Evolutionary conservation across 2,888 invertebrate genomes (phyloP), one percentile per base, ranked within the genome.

Genomic region (Doris montereyensis): DNA sequence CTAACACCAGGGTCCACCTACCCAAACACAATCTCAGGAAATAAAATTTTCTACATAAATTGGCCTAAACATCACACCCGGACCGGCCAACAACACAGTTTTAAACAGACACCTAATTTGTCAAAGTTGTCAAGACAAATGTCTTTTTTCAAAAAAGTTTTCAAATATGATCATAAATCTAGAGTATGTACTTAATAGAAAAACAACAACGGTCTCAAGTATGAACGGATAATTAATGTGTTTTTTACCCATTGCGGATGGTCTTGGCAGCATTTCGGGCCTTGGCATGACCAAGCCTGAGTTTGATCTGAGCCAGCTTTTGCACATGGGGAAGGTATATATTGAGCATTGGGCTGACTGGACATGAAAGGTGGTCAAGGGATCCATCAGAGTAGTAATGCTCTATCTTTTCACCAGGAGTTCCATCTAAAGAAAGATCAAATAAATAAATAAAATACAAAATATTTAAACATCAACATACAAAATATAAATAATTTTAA

Each of bases 221-320:
- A n/a, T n/a, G n/a, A n/a, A n/a, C n/a, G n/a, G n/a, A n/a, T 24
- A 4, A 4, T 21, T 60, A 24, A 10, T 21, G 24, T 60, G 60
- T 60, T 60, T 17, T n/a, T 73, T 84, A 89, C 89, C 85, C 85
- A 62, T 83, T 83, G 26, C 83, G 81, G 57, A 86, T 85, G 57
- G 83, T 83, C 68, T 85, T 87, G 72, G 88, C 87, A 72, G 87
- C 86, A 79, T 84, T 85, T 41, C 88, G 81, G 3, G 89, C 86
- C 85, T 89, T 87, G 75, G 87, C 86, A 78, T 91, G 89, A 4
- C 89, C 90, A 32, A 90, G 86, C 58, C 90, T 81, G 8, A 90
- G 87, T 76, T 91, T 91, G 79, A 89, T 83, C 83, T 91, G 89
- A 10, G 87, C 87, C 68, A 91, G 86, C 3, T 82, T 82, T 17